These are phyloP conservation scores for Nothoprocta perdicaria DNA, from an alignment of 2,113 vertebrate genomes.

Conservation along the genomic window DNA sequence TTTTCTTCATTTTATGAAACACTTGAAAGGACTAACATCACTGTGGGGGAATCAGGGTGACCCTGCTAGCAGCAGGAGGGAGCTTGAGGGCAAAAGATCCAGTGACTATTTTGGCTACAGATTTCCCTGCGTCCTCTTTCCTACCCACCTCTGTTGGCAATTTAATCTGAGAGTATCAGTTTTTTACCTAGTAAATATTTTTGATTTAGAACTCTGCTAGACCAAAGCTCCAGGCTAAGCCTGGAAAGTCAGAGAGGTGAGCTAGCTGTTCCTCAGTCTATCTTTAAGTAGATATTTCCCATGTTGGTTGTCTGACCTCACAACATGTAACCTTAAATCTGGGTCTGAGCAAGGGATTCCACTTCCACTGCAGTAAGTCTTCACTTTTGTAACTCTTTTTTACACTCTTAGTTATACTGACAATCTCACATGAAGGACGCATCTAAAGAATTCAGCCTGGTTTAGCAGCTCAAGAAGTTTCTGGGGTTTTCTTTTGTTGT, in stretches of 20 bases:
- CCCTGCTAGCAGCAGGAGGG: conserved; percentile 30
- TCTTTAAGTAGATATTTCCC: neutral
- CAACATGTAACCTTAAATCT: neutral
- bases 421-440: neutral
- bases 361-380: neutral
- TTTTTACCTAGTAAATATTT: neutral
- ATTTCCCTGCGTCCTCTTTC: neutral
- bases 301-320: neutral
- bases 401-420: neutral
- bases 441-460: neutral
- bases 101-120: conserved; percentile 56
- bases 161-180: neutral
- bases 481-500: neutral
- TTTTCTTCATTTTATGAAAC: conserved; percentile 39
- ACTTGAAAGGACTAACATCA: conserved; percentile 40
- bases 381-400: neutral
- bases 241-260: neutral
- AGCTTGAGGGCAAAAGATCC: conserved; percentile 41
- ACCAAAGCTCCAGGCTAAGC: neutral
- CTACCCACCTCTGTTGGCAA: neutral
- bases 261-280: accelerated
- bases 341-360: neutral
- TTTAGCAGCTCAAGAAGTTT: neutral
- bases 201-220: neutral
- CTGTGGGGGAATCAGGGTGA: conserved; percentile 19